Conservation (phyloP, 1,140 invertebrate species). For the Tetragonula clypearis region DNA sequence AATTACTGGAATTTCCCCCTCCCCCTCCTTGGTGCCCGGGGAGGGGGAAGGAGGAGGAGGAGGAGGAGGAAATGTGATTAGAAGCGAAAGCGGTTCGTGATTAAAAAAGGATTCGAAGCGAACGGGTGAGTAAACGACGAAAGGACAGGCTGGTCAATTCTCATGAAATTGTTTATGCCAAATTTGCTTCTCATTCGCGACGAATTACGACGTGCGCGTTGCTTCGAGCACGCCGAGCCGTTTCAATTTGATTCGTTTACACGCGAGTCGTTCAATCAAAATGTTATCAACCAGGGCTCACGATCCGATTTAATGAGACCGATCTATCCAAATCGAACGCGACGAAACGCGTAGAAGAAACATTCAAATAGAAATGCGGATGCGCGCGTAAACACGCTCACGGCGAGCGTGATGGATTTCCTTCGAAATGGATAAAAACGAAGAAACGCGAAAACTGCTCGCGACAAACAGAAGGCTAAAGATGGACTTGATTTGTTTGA, state of each 20-base stretch:
- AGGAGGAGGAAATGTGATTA: neutral
- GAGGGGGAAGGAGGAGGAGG: no score
- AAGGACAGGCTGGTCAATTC: neutral
- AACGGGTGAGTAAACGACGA: no score
- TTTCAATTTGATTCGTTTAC: constrained; percentile 45
- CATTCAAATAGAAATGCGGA: neutral
- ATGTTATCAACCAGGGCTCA: constrained; percentile 13
- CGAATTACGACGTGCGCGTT: neutral
- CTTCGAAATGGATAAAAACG: neutral
- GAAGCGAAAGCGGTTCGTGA: neutral
- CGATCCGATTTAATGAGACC: constrained; percentile 26
- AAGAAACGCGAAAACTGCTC: neutral
- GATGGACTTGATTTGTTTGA: neutral
- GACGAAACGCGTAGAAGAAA: neutral
- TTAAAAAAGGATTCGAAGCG: neutral
- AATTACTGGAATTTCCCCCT: no score
- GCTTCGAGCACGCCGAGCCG: neutral
- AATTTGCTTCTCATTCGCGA: constrained; percentile 22
- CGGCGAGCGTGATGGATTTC: no score
- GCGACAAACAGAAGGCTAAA: neutral
- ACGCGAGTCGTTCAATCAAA: constrained; percentile 38
- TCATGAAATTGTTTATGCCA: constrained; percentile 3
- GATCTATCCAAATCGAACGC: neutral
- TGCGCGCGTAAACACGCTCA: no score
- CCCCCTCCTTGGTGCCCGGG: no score